Percentiles rank a stretch among this genome's conserved stretches.
Evolutionary conservation across 2,113 vertebrate species (phyloP).

Genomic region (Aegypius monachus): DNA sequence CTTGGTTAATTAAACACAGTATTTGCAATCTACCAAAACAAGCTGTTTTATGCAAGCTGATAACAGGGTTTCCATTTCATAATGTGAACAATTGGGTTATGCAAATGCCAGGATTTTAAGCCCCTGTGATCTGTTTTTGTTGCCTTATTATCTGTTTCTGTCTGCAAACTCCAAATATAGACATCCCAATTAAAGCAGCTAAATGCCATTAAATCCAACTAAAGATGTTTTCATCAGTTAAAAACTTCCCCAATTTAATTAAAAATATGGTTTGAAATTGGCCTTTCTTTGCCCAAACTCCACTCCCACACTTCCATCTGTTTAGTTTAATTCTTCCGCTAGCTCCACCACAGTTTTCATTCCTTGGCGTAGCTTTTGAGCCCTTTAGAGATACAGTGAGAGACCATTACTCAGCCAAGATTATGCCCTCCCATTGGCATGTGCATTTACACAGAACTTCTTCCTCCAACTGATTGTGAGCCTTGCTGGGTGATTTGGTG

Average conservation of each 20-base stretch:
- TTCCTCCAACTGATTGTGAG: neutral
- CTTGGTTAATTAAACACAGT: constrained; percentile 70
- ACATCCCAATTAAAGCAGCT: constrained; percentile 65
- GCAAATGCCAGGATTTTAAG: constrained; percentile 57
- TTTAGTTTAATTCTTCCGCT: neutral
- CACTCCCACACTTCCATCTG: neutral
- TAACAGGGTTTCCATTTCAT: constrained; percentile 70
- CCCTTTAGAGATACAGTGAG: neutral
- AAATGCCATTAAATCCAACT: constrained; percentile 58
- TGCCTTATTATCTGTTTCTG: constrained; percentile 60
- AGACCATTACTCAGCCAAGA: neutral
- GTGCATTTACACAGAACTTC: neutral
- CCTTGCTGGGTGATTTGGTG: rapidly evolving
- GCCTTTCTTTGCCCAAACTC: neutral
- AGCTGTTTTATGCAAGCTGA: constrained; percentile 66
- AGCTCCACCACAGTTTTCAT: neutral
- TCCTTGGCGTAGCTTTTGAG: neutral
- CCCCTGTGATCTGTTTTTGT: constrained; percentile 62
- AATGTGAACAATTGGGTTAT: constrained; percentile 64
- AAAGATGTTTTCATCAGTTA: constrained; percentile 59
- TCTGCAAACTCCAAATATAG: constrained; percentile 54
- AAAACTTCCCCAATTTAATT: constrained; percentile 59
- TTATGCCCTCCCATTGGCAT: neutral
- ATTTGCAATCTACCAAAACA: constrained; percentile 67
- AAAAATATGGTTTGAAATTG: constrained; percentile 17